These are phyloP conservation scores for Numenius phaeopus DNA, from an alignment of 2,797 vertebrate genomes.

Conservation along the genomic window DNA sequence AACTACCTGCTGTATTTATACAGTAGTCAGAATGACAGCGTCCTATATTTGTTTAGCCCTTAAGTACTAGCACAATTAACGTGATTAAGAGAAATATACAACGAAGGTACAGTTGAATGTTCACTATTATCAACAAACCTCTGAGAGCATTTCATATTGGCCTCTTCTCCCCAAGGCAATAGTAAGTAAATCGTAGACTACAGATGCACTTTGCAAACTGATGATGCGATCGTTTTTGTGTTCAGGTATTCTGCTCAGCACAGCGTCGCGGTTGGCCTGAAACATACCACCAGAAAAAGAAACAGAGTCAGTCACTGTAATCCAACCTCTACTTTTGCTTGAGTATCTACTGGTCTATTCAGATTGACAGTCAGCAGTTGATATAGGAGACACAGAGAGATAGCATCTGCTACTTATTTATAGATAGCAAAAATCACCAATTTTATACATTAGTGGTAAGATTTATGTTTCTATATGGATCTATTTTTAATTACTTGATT, in stretches of 20 bases:
- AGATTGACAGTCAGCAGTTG: not conserved
- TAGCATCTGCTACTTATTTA: not conserved
- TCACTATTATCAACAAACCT: conserved; percentile 82
- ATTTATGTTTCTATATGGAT: not conserved
- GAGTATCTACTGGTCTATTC: not conserved
- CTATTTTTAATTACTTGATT: not conserved
- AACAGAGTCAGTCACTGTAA: not conserved
- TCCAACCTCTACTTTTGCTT: not conserved
- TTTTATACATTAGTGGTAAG: not conserved
- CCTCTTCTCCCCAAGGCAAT: conserved; percentile 96
- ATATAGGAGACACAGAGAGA: not conserved
- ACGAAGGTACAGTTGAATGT: not conserved
- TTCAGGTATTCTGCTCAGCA: conserved; percentile 96
- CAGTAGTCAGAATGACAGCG: not conserved
- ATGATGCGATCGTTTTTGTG: conserved; percentile 97
- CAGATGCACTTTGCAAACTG: conserved; percentile 96
- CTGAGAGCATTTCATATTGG: conserved; percentile 99
- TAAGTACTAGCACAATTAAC: not conserved
- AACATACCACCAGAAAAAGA: conserved; percentile 7
- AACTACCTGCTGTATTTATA: not conserved
- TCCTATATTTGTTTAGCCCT: not conserved
- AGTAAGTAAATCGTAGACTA: conserved; percentile 96
- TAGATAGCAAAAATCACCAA: not conserved
- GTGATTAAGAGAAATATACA: not conserved
- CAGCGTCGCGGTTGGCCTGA: conserved; percentile 92